Conservation (phyloP, 2,888 invertebrate species). For the Drosophila bunnanda region DNA sequence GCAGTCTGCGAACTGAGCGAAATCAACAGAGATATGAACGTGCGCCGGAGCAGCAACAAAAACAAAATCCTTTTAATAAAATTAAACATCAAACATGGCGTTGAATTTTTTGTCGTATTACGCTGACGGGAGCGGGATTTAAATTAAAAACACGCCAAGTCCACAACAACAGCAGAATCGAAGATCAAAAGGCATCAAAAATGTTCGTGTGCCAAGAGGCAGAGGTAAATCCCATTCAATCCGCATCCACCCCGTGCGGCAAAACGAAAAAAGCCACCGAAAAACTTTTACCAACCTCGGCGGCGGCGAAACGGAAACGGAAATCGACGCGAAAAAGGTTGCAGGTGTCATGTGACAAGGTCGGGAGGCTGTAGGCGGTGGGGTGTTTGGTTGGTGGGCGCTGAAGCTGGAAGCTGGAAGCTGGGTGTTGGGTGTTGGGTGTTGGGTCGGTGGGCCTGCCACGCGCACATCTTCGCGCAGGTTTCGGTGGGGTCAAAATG, state of each 20-base stretch:
- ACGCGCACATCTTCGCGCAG: slow-evolving; percentile 53
- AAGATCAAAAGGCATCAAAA: slow-evolving; percentile 81
- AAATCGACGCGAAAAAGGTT: slow-evolving; percentile 81
- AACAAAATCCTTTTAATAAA: slow-evolving; percentile 78
- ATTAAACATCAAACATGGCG: slow-evolving; percentile 81
- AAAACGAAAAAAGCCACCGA: slow-evolving; percentile 48
- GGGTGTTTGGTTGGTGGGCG: too few species aligned
- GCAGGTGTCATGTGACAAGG: slow-evolving; percentile 80
- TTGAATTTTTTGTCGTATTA: slow-evolving; percentile 78
- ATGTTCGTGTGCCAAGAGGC: slow-evolving; percentile 51
- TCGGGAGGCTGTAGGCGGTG: slow-evolving; percentile 37
- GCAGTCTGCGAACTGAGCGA: slow-evolving; percentile 21
- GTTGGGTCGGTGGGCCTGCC: slow-evolving; percentile 27
- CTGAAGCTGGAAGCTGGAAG: too few species aligned
- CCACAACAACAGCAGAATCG: slow-evolving; percentile 64
- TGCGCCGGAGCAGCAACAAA: slow-evolving; percentile 10
- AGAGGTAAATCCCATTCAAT: slow-evolving; percentile 23
- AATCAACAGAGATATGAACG: slow-evolving; percentile 39
- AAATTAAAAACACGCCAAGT: slow-evolving; percentile 83
- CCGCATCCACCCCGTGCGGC: slow-evolving; percentile 13
- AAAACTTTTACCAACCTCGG: slow-evolving; percentile 48
- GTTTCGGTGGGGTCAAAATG: slow-evolving; percentile 8
- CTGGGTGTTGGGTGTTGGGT: slow-evolving; percentile 6
- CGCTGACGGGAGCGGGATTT: slow-evolving; percentile 81
- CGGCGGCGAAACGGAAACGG: slow-evolving; percentile 75